These are phyloP conservation scores for Argyresthia goedartella DNA, from an alignment of 2,888 invertebrate genomes.

Conservation along the genomic window DNA sequence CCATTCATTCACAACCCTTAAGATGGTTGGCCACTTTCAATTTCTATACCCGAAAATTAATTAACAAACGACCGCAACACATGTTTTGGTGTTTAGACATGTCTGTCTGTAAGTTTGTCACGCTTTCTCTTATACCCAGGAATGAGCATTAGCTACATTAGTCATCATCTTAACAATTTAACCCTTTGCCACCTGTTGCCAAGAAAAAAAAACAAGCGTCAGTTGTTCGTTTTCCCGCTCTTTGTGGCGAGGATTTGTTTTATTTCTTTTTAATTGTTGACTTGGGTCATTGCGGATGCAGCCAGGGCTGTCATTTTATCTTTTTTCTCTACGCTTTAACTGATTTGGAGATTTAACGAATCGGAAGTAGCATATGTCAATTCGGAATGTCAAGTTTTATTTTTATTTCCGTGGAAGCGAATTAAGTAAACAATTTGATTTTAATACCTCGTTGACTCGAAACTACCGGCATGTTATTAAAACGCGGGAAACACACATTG, in stretches of 20 bases:
- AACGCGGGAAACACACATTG: slow-evolving; percentile 35
- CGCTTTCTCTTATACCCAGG: slow-evolving; percentile 53
- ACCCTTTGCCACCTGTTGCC: slow-evolving; percentile 55
- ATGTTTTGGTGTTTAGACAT: slow-evolving; percentile 42
- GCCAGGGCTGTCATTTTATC: slow-evolving; percentile 19
- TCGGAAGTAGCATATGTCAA: slow-evolving; percentile 66
- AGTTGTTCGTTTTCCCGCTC: slow-evolving; percentile 53
- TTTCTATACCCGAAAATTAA: slow-evolving; percentile 39
- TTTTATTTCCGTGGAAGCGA: neutral
- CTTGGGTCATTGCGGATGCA: slow-evolving; percentile 33
- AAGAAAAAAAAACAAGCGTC: slow-evolving; percentile 38
- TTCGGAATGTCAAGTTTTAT: slow-evolving; percentile 23
- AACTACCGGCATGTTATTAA: slow-evolving; percentile 20
- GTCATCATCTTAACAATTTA: slow-evolving; percentile 30
- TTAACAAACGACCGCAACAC: slow-evolving; percentile 41
- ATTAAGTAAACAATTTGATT: neutral
- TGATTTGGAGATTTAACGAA: slow-evolving; percentile 46
- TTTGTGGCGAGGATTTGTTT: slow-evolving; percentile 56
- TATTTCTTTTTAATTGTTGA: slow-evolving; percentile 69
- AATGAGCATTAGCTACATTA: slow-evolving; percentile 40
- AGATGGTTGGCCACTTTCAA: slow-evolving; percentile 54
- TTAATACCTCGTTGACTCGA: too few species aligned
- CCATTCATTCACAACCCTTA: slow-evolving; percentile 11
- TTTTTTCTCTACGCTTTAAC: slow-evolving; percentile 36
- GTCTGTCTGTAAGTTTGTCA: slow-evolving; percentile 40